Evolutionary conservation across 2,888 invertebrate genomes (phyloP).

Genomic region (Lagria hirta): DNA sequence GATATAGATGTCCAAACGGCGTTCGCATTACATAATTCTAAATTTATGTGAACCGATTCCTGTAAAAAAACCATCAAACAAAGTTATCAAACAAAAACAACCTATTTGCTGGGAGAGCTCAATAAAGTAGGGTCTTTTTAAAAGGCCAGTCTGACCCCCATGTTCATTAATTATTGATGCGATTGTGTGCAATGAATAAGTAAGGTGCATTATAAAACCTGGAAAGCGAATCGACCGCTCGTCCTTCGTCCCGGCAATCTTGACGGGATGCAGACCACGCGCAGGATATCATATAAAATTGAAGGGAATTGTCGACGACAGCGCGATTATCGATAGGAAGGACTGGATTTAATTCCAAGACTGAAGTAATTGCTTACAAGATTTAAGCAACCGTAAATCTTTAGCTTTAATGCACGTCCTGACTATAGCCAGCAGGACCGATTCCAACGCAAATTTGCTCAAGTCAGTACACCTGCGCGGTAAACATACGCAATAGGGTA

Average conservation of each 20-base stretch:
- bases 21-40: constrained; percentile 46
- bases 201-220: constrained; percentile 54
- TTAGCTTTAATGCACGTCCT: too few relatives aligned
- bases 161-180: constrained; percentile 54
- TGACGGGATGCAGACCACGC: constrained; percentile 48
- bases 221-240: constrained; percentile 37
- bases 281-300: constrained; percentile 53
- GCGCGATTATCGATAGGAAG: too few relatives aligned
- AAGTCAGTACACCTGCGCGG: too few relatives aligned
- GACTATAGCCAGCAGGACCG: too few relatives aligned
- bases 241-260: constrained; percentile 17
- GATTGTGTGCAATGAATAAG: constrained; percentile 57
- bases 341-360: too few relatives aligned
- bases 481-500: too few relatives aligned
- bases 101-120: constrained; percentile 53
- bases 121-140: constrained; percentile 54
- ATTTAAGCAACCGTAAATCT: too few relatives aligned
- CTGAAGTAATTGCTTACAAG: too few relatives aligned
- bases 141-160: constrained; percentile 52
- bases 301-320: constrained; percentile 51
- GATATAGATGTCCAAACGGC: constrained; percentile 19
- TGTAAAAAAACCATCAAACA: constrained; percentile 55
- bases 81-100: constrained; percentile 56
- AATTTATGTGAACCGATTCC: constrained; percentile 51
- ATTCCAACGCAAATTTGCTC: too few relatives aligned